Evolutionary conservation across 2,888 invertebrate species (phyloP).

Genomic region (Diploptera punctata): DNA sequence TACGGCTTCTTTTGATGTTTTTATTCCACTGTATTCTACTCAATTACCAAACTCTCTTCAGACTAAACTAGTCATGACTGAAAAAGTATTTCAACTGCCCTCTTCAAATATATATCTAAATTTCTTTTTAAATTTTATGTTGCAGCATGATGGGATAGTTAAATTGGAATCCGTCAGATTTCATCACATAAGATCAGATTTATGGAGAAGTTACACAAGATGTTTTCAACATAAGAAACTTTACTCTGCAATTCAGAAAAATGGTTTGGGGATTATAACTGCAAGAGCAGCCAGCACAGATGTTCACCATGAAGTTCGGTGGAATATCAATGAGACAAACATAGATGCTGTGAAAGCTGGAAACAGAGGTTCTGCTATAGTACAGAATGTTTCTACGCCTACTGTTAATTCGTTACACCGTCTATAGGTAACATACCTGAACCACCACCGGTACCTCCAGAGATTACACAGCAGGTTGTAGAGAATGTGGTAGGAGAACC

Average conservation of each 20-base stretch:
- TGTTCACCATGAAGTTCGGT: not conserved
- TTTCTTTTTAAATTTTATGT: too few relatives aligned
- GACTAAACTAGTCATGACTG: too few relatives aligned
- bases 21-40: too few relatives aligned
- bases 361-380: not conserved
- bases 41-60: too few relatives aligned
- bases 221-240: not conserved
- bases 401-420: not conserved
- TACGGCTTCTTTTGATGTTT: too few relatives aligned
- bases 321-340: not conserved
- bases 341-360: too few relatives aligned
- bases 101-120: too few relatives aligned
- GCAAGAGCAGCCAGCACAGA: constrained; percentile 1
- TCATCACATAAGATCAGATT: not conserved
- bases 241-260: not conserved
- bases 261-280: not conserved
- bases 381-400: not conserved
- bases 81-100: too few relatives aligned
- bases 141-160: not conserved
- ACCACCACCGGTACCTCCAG: constrained; percentile 14
- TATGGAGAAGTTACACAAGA: not conserved
- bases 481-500: constrained; percentile 67
- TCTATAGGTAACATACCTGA: constrained; percentile 33
- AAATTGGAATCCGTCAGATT: not conserved
- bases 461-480: not conserved